A percentile compares a stretch with the other conserved stretches of the same genome.
Evolutionary conservation across 2,797 vertebrate genomes (phyloP).

Genomic region (Aplochiton taeniatus): DNA sequence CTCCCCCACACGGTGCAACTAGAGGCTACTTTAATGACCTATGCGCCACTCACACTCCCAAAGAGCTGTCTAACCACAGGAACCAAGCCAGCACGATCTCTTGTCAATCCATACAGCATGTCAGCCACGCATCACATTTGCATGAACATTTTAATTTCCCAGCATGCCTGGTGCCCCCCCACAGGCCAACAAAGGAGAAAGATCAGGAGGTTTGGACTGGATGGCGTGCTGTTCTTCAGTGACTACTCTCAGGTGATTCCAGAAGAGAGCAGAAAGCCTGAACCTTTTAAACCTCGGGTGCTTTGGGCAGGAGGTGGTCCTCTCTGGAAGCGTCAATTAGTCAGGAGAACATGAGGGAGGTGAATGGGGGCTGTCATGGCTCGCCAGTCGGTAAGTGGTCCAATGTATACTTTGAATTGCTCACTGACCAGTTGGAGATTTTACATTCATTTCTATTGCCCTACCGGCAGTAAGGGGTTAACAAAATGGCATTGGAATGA

Average conservation of each 20-base stretch:
- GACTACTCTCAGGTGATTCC: slow-evolving; percentile 1
- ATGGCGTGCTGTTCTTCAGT: slow-evolving; percentile 3
- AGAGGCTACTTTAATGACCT: slow-evolving; percentile 2
- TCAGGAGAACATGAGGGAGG: slow-evolving; percentile 9
- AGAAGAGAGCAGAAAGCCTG: slow-evolving; percentile 21
- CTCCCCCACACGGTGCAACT: not conserved
- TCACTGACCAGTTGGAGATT: too few species aligned
- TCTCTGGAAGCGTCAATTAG: slow-evolving; percentile 40
- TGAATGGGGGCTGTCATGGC: not conserved
- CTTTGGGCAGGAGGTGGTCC: slow-evolving; percentile 1
- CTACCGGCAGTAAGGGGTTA: too few species aligned
- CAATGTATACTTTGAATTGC: too few species aligned
- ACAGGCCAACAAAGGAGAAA: slow-evolving; percentile 11
- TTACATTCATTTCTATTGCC: too few species aligned
- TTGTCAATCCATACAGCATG: slow-evolving; percentile 18
- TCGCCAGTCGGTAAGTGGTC: not conserved
- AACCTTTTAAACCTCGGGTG: slow-evolving; percentile 5
- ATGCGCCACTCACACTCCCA: not conserved
- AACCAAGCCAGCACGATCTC: slow-evolving; percentile 1
- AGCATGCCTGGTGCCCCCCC: slow-evolving; percentile 10
- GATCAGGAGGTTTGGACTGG: slow-evolving; percentile 5
- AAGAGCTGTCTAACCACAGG: not conserved
- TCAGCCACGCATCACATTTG: slow-evolving; percentile 24
- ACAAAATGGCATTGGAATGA: too few species aligned
- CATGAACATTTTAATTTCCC: slow-evolving; percentile 13